Evolutionary conservation across 2,797 vertebrate species (phyloP), one percentile per base, ranked within the genome.

Genomic region (Chrysolophus pictus): DNA sequence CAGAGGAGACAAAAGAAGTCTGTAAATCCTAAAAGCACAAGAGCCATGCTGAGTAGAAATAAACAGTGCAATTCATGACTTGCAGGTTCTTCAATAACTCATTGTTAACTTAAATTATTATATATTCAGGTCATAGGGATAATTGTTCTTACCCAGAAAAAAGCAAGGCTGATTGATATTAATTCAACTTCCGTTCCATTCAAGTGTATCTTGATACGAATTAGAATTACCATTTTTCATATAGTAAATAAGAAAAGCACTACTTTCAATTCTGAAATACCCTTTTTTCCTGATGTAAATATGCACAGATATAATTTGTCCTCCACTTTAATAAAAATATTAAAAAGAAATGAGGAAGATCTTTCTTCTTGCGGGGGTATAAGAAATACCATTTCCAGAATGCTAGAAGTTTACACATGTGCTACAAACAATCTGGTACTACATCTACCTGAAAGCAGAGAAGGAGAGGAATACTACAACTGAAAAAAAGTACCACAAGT

Each of bases 21-120:
- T 58, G 31, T 59, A 90, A 80, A 77, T 85, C 88, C 63, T 72
- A 62, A 83, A 93, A 91, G 53, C 55, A 55, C 23, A 78, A 78
- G 63, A 90, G 29, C 46, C 3, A 5, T 42, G 59, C 49, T 65
- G 68, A 69, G 24, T 62, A 47, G 53, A 92, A 88, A 84, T 42
- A 73, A 41, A 46, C 29, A 44, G 33, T 75, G 33, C 63, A 81
- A 55, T 83, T 90, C 24, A 69, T 62, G 33, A 53, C 31, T 65
- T 63, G 46, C 46, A 81, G 67, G 51, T 72, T 81, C 65, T 84
- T 75, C 87, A 94, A 4, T 83, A 77, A 71, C 60, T 71, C 62
- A 19, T 69, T 78, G 84, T 76, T 83, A 65, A 58, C 42, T 44
- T 21, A 69, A 81, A 41, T 26, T 70, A 63, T 7, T 78, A 21